These are phyloP conservation scores for Aselliscus stoliczkanus DNA, from an alignment of 2,797 vertebrate species.

Conservation along the genomic window DNA sequence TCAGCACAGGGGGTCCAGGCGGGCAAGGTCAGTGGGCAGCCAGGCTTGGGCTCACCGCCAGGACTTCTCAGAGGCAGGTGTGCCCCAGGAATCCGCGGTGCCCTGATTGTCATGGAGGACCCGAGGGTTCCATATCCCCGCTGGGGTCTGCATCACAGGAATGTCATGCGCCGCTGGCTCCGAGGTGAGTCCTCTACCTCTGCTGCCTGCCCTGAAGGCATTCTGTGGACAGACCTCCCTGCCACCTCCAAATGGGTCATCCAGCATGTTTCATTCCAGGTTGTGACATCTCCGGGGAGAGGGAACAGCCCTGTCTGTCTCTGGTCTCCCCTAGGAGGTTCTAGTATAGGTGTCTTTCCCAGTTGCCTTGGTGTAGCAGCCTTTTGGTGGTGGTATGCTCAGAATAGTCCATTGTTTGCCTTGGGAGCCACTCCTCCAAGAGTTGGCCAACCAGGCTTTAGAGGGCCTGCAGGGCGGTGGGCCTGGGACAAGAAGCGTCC, in stretches of 20 bases:
- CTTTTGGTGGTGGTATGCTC: no score
- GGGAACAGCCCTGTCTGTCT: not conserved
- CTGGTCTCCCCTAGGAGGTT: not conserved
- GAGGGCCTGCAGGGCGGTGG: rapidly evolving
- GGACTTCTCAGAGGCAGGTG: no score
- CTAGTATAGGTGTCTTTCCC: not conserved
- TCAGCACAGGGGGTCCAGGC: no score
- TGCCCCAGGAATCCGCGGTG: no score
- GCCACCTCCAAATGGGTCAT: not conserved
- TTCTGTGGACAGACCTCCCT: no score
- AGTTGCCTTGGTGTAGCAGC: not conserved
- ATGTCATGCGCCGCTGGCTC: not conserved
- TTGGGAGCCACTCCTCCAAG: not conserved
- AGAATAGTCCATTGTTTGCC: not conserved
- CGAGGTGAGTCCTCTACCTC: not conserved
- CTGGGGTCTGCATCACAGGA: not conserved
- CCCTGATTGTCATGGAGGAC: no score
- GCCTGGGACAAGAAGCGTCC: not conserved
- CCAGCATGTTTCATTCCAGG: not conserved
- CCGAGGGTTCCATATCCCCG: no score
- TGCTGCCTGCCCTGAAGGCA: no score
- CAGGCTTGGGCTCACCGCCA: no score
- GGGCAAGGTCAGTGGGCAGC: no score
- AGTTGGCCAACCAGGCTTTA: no score
- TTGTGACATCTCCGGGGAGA: no score